phyloP scores from a whole-genome alignment of 2,797 vertebrate genomes.

The Urosaurus nigricauda region DNA sequence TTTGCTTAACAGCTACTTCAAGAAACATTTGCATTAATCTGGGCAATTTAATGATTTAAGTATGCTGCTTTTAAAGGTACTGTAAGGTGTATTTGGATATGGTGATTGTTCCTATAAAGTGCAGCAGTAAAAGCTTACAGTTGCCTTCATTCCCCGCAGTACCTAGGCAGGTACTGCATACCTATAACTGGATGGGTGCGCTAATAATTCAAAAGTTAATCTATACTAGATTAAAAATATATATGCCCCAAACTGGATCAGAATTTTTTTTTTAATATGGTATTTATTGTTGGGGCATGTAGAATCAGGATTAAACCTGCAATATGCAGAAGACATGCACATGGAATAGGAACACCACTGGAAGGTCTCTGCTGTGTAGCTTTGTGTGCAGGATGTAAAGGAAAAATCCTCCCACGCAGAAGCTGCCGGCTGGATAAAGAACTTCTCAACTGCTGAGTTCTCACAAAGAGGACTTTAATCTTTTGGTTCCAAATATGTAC shows the following conservation, averaged over 20 bases:
- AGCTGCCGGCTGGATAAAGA: too few relatives aligned
- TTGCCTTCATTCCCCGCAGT: background rate
- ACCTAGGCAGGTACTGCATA: background rate
- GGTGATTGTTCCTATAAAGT: background rate
- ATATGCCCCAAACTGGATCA: conserved; percentile 19
- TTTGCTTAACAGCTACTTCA: background rate
- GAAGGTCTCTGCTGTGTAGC: too few relatives aligned
- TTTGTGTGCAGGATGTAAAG: too few relatives aligned
- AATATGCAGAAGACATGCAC: too few relatives aligned
- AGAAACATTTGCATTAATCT: background rate
- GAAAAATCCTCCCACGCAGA: too few relatives aligned
- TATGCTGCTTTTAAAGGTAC: too few relatives aligned
- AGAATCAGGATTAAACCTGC: too few relatives aligned
- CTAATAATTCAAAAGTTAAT: conserved; percentile 28
- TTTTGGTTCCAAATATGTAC: too few relatives aligned
- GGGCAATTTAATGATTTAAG: background rate
- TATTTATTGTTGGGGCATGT: too few relatives aligned
- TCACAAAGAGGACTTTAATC: too few relatives aligned
- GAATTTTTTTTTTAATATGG: background rate
- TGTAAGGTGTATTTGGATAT: background rate
- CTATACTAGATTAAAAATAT: background rate
- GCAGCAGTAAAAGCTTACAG: background rate
- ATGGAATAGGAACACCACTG: too few relatives aligned
- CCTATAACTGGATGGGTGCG: background rate
- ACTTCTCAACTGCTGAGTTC: too few relatives aligned